Conservation (phyloP, 2,113 vertebrate genomes). For the Anarhynchus alexandrinus region DNA sequence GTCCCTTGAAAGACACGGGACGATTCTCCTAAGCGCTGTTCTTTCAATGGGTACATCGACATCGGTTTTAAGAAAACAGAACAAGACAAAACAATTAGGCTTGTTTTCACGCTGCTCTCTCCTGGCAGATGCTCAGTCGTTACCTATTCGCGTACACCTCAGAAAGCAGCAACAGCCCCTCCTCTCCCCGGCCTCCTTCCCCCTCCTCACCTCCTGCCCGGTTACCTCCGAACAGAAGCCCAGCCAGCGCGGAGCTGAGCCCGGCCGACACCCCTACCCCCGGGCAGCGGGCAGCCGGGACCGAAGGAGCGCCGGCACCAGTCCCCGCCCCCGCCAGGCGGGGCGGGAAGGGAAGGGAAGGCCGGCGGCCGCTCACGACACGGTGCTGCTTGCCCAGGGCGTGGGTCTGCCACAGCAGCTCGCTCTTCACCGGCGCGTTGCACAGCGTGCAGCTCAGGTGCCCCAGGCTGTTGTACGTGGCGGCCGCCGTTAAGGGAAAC, state of each 20-base stretch:
- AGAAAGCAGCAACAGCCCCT: neutral
- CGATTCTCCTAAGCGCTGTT: neutral
- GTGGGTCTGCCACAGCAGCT: conserved; percentile 92
- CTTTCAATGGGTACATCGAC: rapidly evolving
- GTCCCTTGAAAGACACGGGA: neutral
- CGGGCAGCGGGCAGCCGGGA: neutral
- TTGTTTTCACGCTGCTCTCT: rapidly evolving
- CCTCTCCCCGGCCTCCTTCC: neutral
- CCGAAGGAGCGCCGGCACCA: neutral
- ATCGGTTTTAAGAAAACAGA: rapidly evolving
- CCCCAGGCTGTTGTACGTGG: conserved; percentile 87
- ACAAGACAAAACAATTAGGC: rapidly evolving
- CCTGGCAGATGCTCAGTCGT: rapidly evolving
- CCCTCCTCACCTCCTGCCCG: rapidly evolving
- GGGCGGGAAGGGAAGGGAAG: neutral
- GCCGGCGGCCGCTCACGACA: conserved; percentile 69
- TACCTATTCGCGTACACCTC: rapidly evolving
- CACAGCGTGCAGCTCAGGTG: conserved; percentile 88
- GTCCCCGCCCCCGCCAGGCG: neutral
- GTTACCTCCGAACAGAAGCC: neutral
- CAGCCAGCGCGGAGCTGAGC: neutral
- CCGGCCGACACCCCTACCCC: neutral
- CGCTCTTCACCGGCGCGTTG: conserved; percentile 83
- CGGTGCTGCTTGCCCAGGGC: conserved; percentile 90
- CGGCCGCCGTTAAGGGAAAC: conserved; percentile 51